A percentile compares a stretch with the other conserved stretches of the same genome.
phyloP scores from a whole-genome alignment of 2,113 vertebrate species.

The Halichoerus grypus region DNA sequence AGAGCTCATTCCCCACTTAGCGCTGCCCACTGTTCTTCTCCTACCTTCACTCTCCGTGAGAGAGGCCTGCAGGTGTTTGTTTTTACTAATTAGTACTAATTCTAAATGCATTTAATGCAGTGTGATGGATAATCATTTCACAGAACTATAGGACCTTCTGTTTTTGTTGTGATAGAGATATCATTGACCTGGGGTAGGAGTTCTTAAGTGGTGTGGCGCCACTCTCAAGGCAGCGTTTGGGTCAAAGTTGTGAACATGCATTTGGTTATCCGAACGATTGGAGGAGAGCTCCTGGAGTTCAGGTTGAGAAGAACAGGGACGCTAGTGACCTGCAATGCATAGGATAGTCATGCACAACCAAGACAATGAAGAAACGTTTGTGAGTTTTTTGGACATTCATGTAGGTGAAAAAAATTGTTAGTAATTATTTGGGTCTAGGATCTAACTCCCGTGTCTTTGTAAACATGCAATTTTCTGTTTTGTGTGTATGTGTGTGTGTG shows the following conservation, averaged over 20 bases:
- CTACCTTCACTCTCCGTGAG: too few species aligned
- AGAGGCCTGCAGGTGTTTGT: accelerated
- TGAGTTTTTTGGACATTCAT: background rate
- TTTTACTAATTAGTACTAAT: background rate
- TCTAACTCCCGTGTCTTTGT: background rate
- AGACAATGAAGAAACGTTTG: background rate
- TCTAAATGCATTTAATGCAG: background rate
- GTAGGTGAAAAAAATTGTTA: background rate
- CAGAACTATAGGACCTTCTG: background rate
- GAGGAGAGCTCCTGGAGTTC: background rate
- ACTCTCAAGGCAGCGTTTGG: background rate
- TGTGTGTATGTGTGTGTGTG: too few species aligned
- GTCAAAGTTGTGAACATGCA: background rate
- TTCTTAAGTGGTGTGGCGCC: background rate
- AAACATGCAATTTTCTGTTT: background rate
- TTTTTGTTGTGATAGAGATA: too few species aligned
- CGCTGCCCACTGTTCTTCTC: background rate
- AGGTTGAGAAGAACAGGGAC: too few species aligned
- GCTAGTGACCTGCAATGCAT: background rate
- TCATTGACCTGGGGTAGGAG: too few species aligned
- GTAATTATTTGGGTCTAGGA: background rate
- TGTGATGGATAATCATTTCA: background rate
- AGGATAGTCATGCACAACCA: background rate
- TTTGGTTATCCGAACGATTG: background rate
- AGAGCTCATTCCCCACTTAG: too few species aligned